A percentile compares a stretch with the other conserved stretches of the same genome.
phyloP scores from a whole-genome alignment of 2,888 invertebrate species.

The Dryococelus australis region DNA sequence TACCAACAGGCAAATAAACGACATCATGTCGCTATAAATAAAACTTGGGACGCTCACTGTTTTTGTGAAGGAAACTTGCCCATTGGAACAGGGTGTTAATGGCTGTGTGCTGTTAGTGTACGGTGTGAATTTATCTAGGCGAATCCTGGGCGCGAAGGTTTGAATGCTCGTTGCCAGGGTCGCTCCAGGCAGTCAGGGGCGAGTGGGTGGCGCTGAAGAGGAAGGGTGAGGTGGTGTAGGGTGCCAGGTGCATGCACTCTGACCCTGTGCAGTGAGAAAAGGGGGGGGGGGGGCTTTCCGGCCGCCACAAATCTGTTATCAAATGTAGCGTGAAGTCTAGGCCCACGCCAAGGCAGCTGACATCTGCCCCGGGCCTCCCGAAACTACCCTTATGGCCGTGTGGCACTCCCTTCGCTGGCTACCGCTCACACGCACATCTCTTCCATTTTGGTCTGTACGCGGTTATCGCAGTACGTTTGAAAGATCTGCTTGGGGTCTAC shows the following conservation, averaged over 20 bases:
- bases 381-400: neutral
- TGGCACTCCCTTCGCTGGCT: too few species aligned
- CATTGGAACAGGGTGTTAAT: too few species aligned
- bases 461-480: too few species aligned
- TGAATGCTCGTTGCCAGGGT: neutral
- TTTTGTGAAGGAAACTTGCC: too few species aligned
- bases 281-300: neutral
- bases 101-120: too few species aligned
- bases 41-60: too few species aligned
- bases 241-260: neutral
- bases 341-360: neutral
- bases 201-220: neutral
- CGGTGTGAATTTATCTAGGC: neutral
- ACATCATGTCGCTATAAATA: too few species aligned
- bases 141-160: neutral
- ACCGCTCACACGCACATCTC: too few species aligned
- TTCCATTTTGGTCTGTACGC: too few species aligned
- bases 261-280: too few species aligned
- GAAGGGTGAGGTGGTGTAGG: neutral
- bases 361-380: neutral
- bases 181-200: neutral
- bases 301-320: conserved; percentile 1
- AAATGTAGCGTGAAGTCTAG: neutral
- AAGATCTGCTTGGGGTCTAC: too few species aligned
- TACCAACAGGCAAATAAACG: too few species aligned